Conservation (phyloP, 2,113 vertebrate species). For the Pogona vitticeps region DNA sequence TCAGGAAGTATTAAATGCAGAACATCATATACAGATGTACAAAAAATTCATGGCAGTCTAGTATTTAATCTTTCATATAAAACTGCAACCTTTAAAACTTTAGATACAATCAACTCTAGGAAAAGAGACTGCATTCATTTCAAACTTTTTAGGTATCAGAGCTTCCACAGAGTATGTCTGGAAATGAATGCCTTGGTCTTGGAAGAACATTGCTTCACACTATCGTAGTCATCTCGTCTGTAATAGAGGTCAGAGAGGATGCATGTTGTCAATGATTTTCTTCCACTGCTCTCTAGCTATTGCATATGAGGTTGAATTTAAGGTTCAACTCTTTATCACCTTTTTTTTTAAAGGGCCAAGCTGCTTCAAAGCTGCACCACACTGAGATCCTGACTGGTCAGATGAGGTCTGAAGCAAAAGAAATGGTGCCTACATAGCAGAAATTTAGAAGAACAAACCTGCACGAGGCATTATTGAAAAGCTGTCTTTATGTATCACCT, state of each 20-base stretch:
- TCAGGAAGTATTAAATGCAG: neutral
- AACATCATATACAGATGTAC: neutral
- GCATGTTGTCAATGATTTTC: neutral
- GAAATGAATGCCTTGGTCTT: neutral
- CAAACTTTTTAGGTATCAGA: neutral
- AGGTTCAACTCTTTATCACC: too few relatives aligned
- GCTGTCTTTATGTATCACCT: too few relatives aligned
- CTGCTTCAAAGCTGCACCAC: neutral
- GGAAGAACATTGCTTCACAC: neutral
- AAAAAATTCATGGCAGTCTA: neutral
- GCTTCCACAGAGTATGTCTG: neutral
- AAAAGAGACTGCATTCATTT: neutral
- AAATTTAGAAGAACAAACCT: neutral
- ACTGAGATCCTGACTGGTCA: neutral
- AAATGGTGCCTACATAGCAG: accelerated
- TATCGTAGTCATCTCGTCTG: neutral
- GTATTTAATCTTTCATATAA: slow-evolving; percentile 1
- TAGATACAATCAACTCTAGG: neutral
- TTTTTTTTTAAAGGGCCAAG: too few relatives aligned
- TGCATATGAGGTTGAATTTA: neutral
- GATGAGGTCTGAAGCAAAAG: too few relatives aligned
- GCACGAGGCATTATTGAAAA: neutral
- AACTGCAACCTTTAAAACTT: neutral
- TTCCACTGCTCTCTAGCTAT: too few relatives aligned
- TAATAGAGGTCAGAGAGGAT: slow-evolving; percentile 4